Base-by-base conservation (phyloP, 1,140 invertebrate species). In the Cryptotermes secundus region DNA sequence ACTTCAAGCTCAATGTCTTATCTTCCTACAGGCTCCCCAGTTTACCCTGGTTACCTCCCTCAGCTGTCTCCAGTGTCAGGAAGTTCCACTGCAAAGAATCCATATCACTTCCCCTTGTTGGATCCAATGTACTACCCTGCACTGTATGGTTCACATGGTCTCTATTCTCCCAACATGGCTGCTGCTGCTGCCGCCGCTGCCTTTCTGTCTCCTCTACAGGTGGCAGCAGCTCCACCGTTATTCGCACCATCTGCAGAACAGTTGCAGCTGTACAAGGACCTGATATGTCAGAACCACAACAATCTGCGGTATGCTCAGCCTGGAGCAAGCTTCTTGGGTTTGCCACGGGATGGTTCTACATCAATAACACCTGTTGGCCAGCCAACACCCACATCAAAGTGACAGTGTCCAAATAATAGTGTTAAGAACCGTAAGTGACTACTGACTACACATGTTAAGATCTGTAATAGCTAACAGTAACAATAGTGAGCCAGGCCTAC, bases 281-380 rank as follows among this genome's bases (percentile, higher is more conserved):
- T 85, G 7, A 38, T 85, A 35, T 45, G 49, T 24, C 84, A 84
- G 36, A 9, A 42, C 3, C 59, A 65, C 22, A 31, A n/a, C 79
- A 65, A n/a, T 42, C 34, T 53, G 80, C 45, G 45, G 19, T 45
- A 42, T 53, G 38, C 80, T 16, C 72, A 84, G 22, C 81, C 42
- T 22, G 53, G 84, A n/a, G 79, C 36, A 12, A 35, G 49, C 34
- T 83, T 85, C 59, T 72, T 85, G n/a, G 85, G 85, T 35, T 38
- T 85, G 7, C 85, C 82, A 49, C 35, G 82, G 31, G 85, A 85
- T 81, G 85, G 85, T 19, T 85, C 85, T 26, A 83, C 83, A n/a
- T 85, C 85, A 31, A 85, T 85, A 36, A 85, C 85, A 19, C 85
- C 85, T 26, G 85, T 85, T 14, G 83, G 59, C 53, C 84, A 34